Conservation (phyloP, 2,797 vertebrate species). For the Sebastes trivittatus region DNA sequence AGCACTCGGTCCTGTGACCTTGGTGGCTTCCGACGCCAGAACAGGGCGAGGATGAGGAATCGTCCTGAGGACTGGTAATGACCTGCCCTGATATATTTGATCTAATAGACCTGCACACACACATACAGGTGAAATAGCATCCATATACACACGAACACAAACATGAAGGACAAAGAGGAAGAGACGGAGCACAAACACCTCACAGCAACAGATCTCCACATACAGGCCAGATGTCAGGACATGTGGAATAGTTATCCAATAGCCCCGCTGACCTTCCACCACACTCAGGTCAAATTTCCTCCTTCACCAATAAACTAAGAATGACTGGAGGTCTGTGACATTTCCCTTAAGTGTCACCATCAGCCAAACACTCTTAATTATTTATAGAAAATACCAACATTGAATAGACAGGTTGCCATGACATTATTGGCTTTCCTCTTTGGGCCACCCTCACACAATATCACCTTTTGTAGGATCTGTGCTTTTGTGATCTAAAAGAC, state of each 20-base stretch:
- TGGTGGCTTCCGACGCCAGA: slow-evolving; percentile 58
- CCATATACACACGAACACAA: not conserved
- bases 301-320: not conserved
- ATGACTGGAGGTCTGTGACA: not conserved
- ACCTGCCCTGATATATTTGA: slow-evolving; percentile 42
- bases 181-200: not conserved
- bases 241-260: not conserved
- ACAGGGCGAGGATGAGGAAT: slow-evolving; percentile 37
- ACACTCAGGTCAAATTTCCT: not conserved
- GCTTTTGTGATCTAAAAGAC: too few species aligned
- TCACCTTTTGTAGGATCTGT: too few species aligned
- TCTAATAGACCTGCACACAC: slow-evolving; percentile 26
- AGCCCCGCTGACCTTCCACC: not conserved
- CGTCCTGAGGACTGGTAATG: slow-evolving; percentile 56
- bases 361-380: too few species aligned
- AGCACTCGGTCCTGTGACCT: slow-evolving; percentile 60
- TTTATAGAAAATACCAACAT: too few species aligned
- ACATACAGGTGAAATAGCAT: not conserved
- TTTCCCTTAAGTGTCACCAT: too few species aligned
- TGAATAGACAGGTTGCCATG: too few species aligned
- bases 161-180: not conserved
- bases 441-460: too few species aligned
- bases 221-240: not conserved
- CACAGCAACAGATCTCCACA: not conserved
- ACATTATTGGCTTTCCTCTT: too few species aligned